Evolutionary conservation across 2,888 invertebrate genomes (phyloP).

Genomic region (Tridacna crocea): DNA sequence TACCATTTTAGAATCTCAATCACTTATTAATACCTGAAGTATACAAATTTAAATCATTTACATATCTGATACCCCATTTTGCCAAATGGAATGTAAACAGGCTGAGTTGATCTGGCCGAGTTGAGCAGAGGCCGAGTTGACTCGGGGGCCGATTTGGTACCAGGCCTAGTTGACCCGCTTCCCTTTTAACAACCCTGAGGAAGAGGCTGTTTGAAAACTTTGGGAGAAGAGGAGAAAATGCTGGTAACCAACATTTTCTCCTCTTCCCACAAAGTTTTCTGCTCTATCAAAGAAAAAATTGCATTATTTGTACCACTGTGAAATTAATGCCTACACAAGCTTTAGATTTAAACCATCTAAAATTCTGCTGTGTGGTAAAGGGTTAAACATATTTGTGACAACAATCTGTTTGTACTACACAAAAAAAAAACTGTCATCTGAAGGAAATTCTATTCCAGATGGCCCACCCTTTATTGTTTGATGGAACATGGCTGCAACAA

Average conservation of each 20-base stretch:
- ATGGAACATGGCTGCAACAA: conserved; percentile 76
- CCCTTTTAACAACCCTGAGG: not conserved
- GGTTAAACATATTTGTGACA: not conserved
- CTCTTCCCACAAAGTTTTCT: not conserved
- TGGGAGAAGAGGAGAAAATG: conserved; percentile 9
- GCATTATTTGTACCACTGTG: too few relatives aligned
- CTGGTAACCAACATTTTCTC: not conserved
- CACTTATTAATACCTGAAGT: too few relatives aligned
- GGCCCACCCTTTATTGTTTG: conserved; percentile 73
- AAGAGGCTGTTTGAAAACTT: not conserved
- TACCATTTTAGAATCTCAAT: too few relatives aligned
- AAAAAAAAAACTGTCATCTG: not conserved
- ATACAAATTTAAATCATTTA: not conserved
- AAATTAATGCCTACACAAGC: too few relatives aligned
- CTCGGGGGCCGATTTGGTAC: not conserved
- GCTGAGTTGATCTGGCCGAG: too few relatives aligned
- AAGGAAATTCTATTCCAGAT: conserved; percentile 45
- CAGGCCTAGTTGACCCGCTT: not conserved
- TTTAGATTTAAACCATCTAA: too few relatives aligned
- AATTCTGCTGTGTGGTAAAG: not conserved
- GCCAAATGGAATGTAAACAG: not conserved
- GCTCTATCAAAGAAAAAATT: too few relatives aligned
- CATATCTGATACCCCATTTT: not conserved
- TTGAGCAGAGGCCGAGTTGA: not conserved
- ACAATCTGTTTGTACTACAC: not conserved